These are phyloP conservation scores for Laterallus jamaicensis DNA, from an alignment of 2,113 vertebrate genomes.

Conservation along the genomic window DNA sequence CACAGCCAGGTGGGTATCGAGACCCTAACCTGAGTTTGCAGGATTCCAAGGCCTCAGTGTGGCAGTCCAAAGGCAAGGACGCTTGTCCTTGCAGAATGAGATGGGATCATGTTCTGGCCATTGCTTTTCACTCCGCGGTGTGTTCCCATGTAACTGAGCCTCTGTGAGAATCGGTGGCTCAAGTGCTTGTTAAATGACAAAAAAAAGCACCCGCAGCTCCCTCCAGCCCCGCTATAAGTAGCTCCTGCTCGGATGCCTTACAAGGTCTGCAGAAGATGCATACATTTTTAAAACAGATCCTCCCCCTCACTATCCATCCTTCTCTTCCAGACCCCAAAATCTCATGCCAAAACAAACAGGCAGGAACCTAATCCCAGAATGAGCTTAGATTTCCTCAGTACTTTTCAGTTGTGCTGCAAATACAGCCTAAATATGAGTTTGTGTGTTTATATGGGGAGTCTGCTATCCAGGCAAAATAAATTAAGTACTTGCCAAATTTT, in stretches of 20 bases:
- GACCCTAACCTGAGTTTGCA: background rate
- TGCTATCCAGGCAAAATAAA: background rate
- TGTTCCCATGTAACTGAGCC: background rate
- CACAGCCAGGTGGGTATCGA: background rate
- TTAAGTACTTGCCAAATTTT: conserved; percentile 39
- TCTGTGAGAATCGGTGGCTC: background rate
- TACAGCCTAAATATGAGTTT: background rate
- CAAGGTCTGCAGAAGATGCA: conserved; percentile 36
- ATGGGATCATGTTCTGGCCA: background rate
- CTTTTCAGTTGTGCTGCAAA: background rate
- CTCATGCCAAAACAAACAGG: conserved; percentile 41
- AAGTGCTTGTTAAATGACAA: background rate
- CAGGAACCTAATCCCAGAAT: conserved; percentile 3
- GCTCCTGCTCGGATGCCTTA: conserved; percentile 6
- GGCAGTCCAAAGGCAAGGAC: background rate
- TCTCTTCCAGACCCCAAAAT: conserved; percentile 41
- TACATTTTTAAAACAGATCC: conserved; percentile 21
- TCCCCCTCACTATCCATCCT: background rate
- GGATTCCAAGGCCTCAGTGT: background rate
- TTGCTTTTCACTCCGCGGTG: background rate
- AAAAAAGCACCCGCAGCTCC: accelerated
- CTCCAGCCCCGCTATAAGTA: background rate
- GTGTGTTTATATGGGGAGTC: background rate
- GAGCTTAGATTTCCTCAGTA: background rate
- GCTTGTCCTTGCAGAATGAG: conserved; percentile 17